Evolutionary conservation across 2,888 invertebrate genomes (phyloP).

Genomic region (Epirrhoe alternata): DNA sequence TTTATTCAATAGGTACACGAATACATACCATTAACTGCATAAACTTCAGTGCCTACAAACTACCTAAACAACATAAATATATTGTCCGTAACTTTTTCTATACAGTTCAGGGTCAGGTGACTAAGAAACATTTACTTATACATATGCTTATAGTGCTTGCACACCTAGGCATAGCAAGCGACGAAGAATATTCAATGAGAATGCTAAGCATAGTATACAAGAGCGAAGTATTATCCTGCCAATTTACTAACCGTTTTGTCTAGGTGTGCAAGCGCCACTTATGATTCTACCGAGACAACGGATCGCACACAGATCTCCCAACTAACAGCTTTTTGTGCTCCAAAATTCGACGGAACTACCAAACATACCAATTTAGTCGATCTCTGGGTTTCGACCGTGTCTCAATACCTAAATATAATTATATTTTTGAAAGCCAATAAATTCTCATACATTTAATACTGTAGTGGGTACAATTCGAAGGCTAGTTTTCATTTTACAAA

Average conservation of each 20-base stretch:
- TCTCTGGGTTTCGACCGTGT: background rate
- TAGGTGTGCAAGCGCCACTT: background rate
- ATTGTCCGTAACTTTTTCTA: conserved; percentile 80
- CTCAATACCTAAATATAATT: conserved; percentile 13
- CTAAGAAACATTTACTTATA: conserved; percentile 57
- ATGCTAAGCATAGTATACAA: background rate
- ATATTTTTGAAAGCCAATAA: conserved; percentile 25
- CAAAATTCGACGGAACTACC: background rate
- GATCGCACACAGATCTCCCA: background rate
- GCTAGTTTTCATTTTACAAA: conserved; percentile 36
- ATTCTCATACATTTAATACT: conserved; percentile 14
- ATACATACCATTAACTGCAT: conserved; percentile 83
- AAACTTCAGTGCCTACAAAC: conserved; percentile 83
- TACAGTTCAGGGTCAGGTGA: conserved; percentile 71
- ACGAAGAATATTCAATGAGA: background rate
- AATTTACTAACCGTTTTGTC: background rate
- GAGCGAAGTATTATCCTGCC: background rate
- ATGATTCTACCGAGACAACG: background rate
- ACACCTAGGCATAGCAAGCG: background rate
- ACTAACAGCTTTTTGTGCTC: background rate
- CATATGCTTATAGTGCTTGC: conserved; percentile 16
- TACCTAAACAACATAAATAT: conserved; percentile 81
- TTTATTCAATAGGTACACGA: conserved; percentile 78
- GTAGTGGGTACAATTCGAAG: conserved; percentile 21
- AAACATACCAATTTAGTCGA: background rate